phyloP scores from a whole-genome alignment of 92 coral and sea anemone genomes.

The Epizoanthus stellaris region DNA sequence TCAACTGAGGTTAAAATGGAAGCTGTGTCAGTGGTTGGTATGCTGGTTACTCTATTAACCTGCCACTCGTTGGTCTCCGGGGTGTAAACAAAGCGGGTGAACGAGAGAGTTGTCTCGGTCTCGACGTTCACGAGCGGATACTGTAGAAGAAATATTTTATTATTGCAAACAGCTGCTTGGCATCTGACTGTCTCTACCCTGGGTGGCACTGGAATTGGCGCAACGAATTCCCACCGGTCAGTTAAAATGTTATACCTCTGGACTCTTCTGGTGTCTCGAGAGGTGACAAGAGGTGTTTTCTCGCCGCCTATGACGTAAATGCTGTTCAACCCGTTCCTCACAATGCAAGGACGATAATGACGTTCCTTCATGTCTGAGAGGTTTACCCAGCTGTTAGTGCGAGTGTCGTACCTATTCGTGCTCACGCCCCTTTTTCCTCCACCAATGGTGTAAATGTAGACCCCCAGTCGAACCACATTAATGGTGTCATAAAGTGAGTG shows the following conservation, averaged over 20 bases:
- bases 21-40: background rate
- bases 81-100: background rate
- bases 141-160: background rate
- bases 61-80: slow-evolving; percentile 3
- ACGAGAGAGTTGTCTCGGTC: no score
- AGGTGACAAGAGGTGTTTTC: no score
- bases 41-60: background rate
- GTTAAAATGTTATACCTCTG: background rate
- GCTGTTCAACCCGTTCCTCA: background rate
- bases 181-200: no score
- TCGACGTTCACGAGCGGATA: background rate
- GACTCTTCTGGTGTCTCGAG: background rate
- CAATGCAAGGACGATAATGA: background rate
- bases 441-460: background rate
- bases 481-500: background rate
- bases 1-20: background rate
- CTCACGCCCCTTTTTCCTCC: background rate
- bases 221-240: slow-evolving; percentile 1
- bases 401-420: background rate
- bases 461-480: background rate
- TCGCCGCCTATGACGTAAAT: slow-evolving; percentile 5
- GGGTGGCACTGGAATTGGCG: no score
- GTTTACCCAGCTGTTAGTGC: background rate
- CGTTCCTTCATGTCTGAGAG: background rate
- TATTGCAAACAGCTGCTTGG: background rate